phyloP scores from a whole-genome alignment of 2,888 invertebrate genomes.

The Cheiracanthium punctorium region DNA sequence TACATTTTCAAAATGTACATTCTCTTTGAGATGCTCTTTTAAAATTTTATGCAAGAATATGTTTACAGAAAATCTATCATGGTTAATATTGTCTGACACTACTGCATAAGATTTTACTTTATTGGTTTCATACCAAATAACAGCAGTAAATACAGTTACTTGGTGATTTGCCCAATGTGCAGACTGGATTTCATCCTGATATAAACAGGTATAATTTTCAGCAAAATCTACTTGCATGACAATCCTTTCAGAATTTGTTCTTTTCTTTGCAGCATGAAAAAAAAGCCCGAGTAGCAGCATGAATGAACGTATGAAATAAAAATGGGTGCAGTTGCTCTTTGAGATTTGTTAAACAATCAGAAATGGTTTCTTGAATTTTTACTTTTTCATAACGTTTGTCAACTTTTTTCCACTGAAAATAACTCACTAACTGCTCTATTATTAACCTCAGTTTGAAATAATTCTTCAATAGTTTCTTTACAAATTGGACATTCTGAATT shows the following conservation, averaged over 20 bases:
- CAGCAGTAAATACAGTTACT: constrained; percentile 4
- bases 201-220: constrained; percentile 18
- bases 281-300: no score
- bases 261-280: not conserved
- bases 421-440: not conserved
- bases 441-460: not conserved
- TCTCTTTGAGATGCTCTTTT: not conserved
- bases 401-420: not conserved
- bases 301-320: no score
- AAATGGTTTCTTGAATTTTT: not conserved
- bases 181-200: constrained; percentile 13
- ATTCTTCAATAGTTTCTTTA: not conserved
- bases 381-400: not conserved
- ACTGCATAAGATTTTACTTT: not conserved
- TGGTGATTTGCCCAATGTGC: not conserved
- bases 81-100: not conserved
- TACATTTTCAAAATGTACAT: not conserved
- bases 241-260: not conserved
- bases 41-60: not conserved
- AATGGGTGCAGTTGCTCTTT: no score
- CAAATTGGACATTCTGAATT: not conserved
- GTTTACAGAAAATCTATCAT: constrained; percentile 11
- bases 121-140: not conserved
- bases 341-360: no score
- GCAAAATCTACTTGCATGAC: constrained; percentile 7